Evolutionary conservation across 2,888 invertebrate genomes (phyloP), one percentile per base, ranked within the genome.

Genomic region (Parapristionchus giblindavisi): DNA sequence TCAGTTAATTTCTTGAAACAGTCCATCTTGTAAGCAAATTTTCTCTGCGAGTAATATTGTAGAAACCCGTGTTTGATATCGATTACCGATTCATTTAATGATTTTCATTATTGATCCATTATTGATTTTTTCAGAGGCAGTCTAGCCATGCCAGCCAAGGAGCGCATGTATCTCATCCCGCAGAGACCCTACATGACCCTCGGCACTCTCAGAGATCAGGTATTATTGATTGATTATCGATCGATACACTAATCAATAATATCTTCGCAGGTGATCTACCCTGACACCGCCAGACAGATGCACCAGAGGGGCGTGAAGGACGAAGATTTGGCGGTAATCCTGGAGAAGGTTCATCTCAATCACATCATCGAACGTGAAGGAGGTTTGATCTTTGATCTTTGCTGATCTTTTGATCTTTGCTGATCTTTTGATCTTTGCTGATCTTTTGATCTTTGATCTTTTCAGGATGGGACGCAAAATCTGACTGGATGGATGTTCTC

Each of bases 401-500:
- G 27, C 40, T 36, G 52, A 52, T 52, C 52, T 52, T 21, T 17
- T 21, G n/a, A 52, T 52, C 24, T 52, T 43, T 8, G 8, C 17
- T 43, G 48, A 43, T 14, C 48, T 43, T 43, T 43, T 43, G 17
- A 43, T 43, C 48, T 8, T 48, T 48, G 17, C 17, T 17, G 48
- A 14, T 48, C 8, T 17, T 48, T n/a, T n/a, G n/a, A n/a, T n/a
- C n/a, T n/a, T n/a, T n/a, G n/a, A n/a, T n/a, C 27, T 43, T 66
- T 72, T 36, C 74, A 75, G 78, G 77, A 8, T 84, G 82, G 84
- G 76, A 81, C 54, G 81, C 81, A 17, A 74, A 84, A 1, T 95
- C 95, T 85, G 98, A 99, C 90, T 99, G 98, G 98, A 94, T 97
- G 92, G 99, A 99, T 89, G 95, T 98, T 0, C 90, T 99, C 5